Conservation (phyloP, 2,797 vertebrate species). For the Lithobates pipiens region DNA sequence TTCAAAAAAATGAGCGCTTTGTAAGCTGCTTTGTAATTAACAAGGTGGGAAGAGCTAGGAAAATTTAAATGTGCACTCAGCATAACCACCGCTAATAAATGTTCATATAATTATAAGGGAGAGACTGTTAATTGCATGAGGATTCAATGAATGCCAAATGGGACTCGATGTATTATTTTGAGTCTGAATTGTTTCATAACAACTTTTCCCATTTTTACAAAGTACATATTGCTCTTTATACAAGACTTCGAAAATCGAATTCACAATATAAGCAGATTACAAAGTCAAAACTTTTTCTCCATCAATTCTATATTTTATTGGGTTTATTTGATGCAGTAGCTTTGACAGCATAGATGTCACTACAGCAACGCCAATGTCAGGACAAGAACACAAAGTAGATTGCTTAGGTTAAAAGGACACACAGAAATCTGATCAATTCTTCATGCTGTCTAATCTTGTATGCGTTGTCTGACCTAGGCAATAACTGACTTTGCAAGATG, state of each 20-base stretch:
- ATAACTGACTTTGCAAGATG: not conserved
- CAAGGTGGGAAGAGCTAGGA: not conserved
- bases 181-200: too few species aligned
- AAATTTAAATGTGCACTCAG: constrained; percentile 13
- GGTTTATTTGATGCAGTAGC: constrained; percentile 13
- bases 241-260: not conserved
- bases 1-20: too few species aligned
- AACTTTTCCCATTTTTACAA: not conserved
- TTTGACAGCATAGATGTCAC: constrained; percentile 7
- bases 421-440: constrained; percentile 16
- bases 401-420: constrained; percentile 12
- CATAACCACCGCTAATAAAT: constrained; percentile 9
- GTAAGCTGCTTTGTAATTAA: constrained; percentile 14
- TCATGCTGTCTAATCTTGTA: constrained; percentile 23
- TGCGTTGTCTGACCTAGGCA: not conserved
- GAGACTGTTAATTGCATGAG: constrained; percentile 16
- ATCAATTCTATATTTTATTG: constrained; percentile 31
- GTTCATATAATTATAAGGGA: constrained; percentile 13
- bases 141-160: not conserved
- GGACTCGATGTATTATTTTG: constrained; percentile 1
- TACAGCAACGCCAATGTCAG: not conserved
- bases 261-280: not conserved
- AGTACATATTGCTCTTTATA: not conserved
- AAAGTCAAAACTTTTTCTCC: not conserved
- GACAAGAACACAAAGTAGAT: constrained; percentile 2